phyloP scores from a whole-genome alignment of 2,888 invertebrate genomes.

The Melikaiella ostensackeni region DNA sequence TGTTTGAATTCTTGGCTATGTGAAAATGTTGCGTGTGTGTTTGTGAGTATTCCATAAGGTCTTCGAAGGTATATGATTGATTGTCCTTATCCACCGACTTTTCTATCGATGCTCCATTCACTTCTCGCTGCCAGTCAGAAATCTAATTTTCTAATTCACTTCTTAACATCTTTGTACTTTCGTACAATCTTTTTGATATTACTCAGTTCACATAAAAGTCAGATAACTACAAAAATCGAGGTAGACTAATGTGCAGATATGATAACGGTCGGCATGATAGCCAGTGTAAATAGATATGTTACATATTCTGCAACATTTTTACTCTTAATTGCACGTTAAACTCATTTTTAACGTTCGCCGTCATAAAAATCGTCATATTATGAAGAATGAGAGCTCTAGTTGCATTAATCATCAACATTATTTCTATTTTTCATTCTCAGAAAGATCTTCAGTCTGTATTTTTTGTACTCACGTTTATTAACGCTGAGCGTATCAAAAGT shows the following conservation, averaged over 20 bases:
- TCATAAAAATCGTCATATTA: not conserved
- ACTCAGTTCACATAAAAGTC: not conserved
- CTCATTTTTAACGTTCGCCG: not conserved
- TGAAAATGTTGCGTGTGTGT: conserved; percentile 45
- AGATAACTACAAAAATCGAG: not conserved
- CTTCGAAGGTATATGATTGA: conserved; percentile 31
- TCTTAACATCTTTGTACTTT: not conserved
- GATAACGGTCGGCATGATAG: conserved; percentile 8
- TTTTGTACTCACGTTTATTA: conserved; percentile 1
- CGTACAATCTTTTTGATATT: conserved; percentile 3
- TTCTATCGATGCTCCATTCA: conserved; percentile 13
- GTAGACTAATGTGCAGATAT: conserved; percentile 3
- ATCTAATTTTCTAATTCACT: conserved; percentile 30
- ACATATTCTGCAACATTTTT: conserved; percentile 4
- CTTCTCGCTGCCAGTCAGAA: conserved; percentile 25
- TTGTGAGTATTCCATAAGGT: conserved; percentile 17
- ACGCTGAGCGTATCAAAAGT: not conserved
- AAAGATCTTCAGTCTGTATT: not conserved
- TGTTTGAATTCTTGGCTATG: conserved; percentile 44
- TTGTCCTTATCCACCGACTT: conserved; percentile 10
- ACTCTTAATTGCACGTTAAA: conserved; percentile 4
- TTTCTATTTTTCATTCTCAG: conserved; percentile 2
- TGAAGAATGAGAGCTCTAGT: not conserved
- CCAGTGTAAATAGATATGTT: conserved; percentile 31
- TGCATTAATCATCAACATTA: not conserved